Percentiles rank a stretch among this genome's conserved stretches.
These are phyloP conservation scores for Blastobasis lacticolella DNA, from an alignment of 2,888 invertebrate genomes.

Conservation along the genomic window DNA sequence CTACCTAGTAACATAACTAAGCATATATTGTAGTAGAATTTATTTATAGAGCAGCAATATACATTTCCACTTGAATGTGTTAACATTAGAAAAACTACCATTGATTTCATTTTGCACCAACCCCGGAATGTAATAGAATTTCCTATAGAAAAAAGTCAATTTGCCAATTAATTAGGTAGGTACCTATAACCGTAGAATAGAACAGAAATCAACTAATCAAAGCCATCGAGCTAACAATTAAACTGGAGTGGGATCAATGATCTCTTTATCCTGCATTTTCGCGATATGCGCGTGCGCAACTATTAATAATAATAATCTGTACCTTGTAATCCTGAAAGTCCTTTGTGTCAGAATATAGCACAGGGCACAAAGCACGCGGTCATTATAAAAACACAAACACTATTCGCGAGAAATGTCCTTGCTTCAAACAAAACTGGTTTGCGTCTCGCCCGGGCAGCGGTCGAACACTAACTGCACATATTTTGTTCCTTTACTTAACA, in stretches of 20 bases:
- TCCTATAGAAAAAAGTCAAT: too few species aligned
- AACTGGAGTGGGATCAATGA: conserved; percentile 56
- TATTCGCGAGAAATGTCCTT: conserved; percentile 27
- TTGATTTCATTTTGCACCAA: conserved; percentile 8
- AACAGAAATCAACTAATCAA: background rate
- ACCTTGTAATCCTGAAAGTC: conserved; percentile 14
- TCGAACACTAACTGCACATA: conserved; percentile 36
- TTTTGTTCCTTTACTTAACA: conserved; percentile 22
- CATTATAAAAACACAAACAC: conserved; percentile 15
- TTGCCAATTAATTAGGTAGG: background rate
- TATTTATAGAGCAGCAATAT: background rate
- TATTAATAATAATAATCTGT: conserved; percentile 2
- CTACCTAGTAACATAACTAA: background rate
- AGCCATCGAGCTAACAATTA: conserved; percentile 15
- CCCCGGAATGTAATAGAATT: conserved; percentile 10
- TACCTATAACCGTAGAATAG: conserved; percentile 42
- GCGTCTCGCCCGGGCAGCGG: conserved; percentile 29
- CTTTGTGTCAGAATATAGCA: conserved; percentile 10
- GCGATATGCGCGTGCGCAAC: conserved; percentile 26
- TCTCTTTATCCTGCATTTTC: conserved; percentile 49
- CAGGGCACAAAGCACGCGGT: conserved; percentile 9
- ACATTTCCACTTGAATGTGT: background rate
- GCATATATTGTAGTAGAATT: background rate
- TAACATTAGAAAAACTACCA: conserved; percentile 1
- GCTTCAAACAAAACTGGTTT: conserved; percentile 16